These are phyloP conservation scores for Cydia splendana DNA, from an alignment of 1,140 invertebrate species.

Conservation along the genomic window DNA sequence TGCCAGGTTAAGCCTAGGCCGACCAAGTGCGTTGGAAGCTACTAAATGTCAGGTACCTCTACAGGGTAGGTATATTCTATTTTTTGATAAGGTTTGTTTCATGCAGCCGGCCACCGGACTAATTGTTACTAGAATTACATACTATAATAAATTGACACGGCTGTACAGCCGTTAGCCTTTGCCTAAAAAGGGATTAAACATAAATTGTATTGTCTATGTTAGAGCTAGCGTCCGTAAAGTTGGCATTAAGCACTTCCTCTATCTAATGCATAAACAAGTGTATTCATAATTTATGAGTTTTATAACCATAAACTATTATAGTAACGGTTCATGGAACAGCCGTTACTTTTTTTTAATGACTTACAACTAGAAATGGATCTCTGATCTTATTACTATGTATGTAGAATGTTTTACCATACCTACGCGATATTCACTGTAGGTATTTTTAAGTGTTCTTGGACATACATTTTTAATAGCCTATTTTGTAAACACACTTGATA, in stretches of 20 bases:
- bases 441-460: too few relatives aligned
- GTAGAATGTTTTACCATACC: too few relatives aligned
- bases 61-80: too few relatives aligned
- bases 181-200: neutral
- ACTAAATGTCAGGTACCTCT: too few relatives aligned
- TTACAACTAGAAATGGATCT: neutral
- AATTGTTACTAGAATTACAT: too few relatives aligned
- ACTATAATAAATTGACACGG: neutral
- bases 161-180: conserved; percentile 4
- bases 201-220: neutral
- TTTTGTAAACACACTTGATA: too few relatives aligned
- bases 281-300: conserved; percentile 1
- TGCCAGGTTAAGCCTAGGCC: too few relatives aligned
- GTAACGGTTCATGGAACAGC: neutral
- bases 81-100: too few relatives aligned
- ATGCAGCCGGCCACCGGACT: too few relatives aligned
- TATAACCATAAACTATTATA: neutral
- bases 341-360: neutral
- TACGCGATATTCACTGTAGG: too few relatives aligned
- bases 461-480: too few relatives aligned
- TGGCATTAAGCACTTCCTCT: conserved; percentile 10
- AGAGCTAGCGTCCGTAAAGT: neutral
- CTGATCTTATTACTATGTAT: neutral
- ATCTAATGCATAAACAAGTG: conserved; percentile 6
- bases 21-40: too few relatives aligned